Percentiles rank a stretch among this genome's conserved stretches.
Conservation (phyloP, 2,113 vertebrate genomes). For the Felis catus region DNA sequence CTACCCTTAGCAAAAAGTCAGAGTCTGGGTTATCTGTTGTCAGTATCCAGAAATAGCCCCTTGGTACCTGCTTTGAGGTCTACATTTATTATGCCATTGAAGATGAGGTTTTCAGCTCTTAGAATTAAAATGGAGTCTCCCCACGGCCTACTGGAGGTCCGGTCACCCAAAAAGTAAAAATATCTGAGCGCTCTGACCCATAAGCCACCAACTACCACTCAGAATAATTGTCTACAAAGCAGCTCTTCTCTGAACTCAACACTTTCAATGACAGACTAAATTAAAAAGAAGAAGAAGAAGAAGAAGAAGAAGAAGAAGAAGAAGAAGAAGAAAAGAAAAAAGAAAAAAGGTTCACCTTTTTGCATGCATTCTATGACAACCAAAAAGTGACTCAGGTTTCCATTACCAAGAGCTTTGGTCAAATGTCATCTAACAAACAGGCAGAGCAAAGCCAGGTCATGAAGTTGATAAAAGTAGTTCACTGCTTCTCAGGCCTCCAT, state of each 20-base stretch:
- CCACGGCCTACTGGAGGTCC: neutral
- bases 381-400: slow-evolving; percentile 48
- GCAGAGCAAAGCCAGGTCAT: neutral
- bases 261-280: neutral
- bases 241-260: slow-evolving; percentile 4
- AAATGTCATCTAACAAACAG: slow-evolving; percentile 26
- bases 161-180: neutral
- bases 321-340: neutral
- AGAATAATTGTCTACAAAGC: neutral
- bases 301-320: neutral
- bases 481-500: neutral
- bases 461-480: neutral
- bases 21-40: neutral
- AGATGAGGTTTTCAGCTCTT: neutral
- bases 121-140: neutral
- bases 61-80: neutral
- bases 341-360: neutral
- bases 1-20: neutral
- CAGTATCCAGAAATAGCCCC: neutral
- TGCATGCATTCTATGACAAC: neutral
- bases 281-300: neutral
- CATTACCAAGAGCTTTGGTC: slow-evolving; percentile 34
- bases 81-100: neutral
- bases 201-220: neutral
- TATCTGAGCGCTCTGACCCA: neutral